These are phyloP conservation scores for Fragum whitleyi DNA, from an alignment of 2,888 invertebrate species.

Conservation along the genomic window DNA sequence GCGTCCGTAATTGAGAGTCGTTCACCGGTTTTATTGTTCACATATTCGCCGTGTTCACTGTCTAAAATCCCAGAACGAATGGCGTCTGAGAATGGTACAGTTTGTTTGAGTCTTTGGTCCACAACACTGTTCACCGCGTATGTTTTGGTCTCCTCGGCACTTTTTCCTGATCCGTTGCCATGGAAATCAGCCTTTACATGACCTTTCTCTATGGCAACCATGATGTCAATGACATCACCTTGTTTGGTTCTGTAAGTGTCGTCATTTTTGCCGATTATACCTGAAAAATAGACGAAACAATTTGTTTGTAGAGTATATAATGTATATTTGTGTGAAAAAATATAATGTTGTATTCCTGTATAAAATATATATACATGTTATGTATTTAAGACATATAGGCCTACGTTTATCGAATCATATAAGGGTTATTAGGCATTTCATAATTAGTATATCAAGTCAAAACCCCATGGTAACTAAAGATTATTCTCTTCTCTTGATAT, in stretches of 20 bases:
- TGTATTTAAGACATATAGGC: no score
- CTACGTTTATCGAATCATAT: no score
- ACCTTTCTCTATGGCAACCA: slow-evolving; percentile 80
- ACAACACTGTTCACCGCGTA: slow-evolving; percentile 83
- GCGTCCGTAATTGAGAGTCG: slow-evolving; percentile 81
- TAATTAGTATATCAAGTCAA: no score
- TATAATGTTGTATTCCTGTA: no score
- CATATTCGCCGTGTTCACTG: slow-evolving; percentile 78
- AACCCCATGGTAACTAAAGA: no score
- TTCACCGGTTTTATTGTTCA: slow-evolving; percentile 80
- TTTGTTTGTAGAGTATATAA: no score
- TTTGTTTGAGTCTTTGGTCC: slow-evolving; percentile 74
- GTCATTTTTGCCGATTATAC: slow-evolving; percentile 72
- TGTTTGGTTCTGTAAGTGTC: slow-evolving; percentile 72
- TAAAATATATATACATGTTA: no score
- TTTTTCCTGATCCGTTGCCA: slow-evolving; percentile 50
- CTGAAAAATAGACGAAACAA: slow-evolving; percentile 34
- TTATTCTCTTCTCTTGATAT: no score
- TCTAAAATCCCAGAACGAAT: slow-evolving; percentile 76
- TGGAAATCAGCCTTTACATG: slow-evolving; percentile 79
- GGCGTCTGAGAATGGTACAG: slow-evolving; percentile 78
- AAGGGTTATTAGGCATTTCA: no score
- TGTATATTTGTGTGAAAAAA: no score
- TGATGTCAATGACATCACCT: slow-evolving; percentile 73
- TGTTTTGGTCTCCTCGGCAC: slow-evolving; percentile 78